Conservation (phyloP, 2,113 vertebrate genomes). For the Tachuris rubrigastra region DNA sequence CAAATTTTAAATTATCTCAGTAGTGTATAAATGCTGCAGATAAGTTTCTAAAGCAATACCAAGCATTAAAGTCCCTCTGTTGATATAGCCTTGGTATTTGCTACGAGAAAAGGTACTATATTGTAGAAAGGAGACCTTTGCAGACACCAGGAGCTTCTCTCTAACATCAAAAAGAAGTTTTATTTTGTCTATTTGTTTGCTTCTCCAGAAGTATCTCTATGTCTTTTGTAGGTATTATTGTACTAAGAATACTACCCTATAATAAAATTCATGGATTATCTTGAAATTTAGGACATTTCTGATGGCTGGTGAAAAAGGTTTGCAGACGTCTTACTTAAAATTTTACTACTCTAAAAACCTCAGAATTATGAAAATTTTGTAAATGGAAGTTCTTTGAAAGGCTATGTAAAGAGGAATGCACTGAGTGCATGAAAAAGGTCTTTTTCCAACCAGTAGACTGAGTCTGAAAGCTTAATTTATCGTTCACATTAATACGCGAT, state of each 20-base stretch:
- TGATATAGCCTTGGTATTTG: background rate
- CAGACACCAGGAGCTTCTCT: background rate
- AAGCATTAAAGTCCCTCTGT: background rate
- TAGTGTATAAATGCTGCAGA: background rate
- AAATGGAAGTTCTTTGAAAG: background rate
- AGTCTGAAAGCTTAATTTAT: conserved; percentile 12
- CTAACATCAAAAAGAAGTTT: background rate
- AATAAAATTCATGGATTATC: background rate
- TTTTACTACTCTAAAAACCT: background rate
- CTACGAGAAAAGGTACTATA: background rate
- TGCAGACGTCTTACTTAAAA: background rate
- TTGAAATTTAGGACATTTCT: background rate
- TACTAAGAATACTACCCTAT: background rate
- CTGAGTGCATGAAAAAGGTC: background rate
- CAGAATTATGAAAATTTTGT: background rate
- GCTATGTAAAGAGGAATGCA: background rate
- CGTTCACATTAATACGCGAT: background rate
- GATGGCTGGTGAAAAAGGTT: background rate
- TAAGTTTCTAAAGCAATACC: background rate
- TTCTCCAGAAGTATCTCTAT: background rate
- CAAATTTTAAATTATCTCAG: background rate
- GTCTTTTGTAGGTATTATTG: background rate
- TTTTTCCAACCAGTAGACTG: background rate
- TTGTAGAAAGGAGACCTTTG: background rate
- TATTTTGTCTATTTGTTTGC: background rate